A percentile compares a stretch with the other conserved stretches of the same genome.
These are phyloP conservation scores for Hystrix cristata DNA, from an alignment of 2,113 vertebrate genomes.

Conservation along the genomic window DNA sequence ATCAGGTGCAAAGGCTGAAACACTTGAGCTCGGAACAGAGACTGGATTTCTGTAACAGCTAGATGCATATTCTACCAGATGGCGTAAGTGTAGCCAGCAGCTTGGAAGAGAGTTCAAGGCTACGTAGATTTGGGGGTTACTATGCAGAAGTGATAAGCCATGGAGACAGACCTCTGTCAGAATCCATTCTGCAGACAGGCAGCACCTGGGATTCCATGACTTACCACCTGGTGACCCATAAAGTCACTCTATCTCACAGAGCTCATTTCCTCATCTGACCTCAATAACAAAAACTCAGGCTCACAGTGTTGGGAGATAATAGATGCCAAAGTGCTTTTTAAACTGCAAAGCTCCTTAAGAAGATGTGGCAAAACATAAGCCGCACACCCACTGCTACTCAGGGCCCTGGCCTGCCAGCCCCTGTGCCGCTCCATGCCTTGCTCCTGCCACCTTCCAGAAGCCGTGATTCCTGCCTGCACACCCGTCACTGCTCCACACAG, in stretches of 20 bases:
- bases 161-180: neutral
- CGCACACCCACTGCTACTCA: neutral
- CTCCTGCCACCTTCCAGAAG: neutral
- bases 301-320: neutral
- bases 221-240: neutral
- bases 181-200: neutral
- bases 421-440: accelerated
- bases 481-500: neutral
- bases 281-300: neutral
- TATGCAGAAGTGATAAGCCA: neutral
- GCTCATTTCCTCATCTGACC: neutral
- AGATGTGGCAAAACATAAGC: neutral
- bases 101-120: neutral
- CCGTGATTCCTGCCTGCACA: neutral
- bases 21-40: neutral
- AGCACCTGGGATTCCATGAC: neutral
- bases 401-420: neutral
- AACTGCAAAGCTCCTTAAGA: neutral
- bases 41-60: neutral
- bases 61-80: neutral
- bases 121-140: neutral
- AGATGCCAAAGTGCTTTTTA: neutral
- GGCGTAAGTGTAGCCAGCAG: neutral
- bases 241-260: neutral
- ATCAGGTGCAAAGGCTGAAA: neutral